A percentile compares a stretch with the other conserved stretches of the same genome.
phyloP scores from a whole-genome alignment of 2,113 vertebrate genomes.

The Etia nguti region DNA sequence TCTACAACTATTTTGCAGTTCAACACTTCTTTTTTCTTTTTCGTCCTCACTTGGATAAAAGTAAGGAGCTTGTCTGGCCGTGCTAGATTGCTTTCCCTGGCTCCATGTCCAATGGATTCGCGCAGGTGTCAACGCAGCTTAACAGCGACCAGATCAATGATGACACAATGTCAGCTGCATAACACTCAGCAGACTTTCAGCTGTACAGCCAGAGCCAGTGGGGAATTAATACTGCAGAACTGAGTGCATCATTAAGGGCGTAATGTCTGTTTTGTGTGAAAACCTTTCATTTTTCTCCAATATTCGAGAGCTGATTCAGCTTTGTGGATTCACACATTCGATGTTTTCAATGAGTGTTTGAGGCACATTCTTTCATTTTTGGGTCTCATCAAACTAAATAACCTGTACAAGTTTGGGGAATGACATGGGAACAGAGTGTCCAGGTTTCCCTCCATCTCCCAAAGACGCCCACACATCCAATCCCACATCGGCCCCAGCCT shows the following conservation, averaged over 20 bases:
- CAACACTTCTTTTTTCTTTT: neutral
- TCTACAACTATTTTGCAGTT: neutral
- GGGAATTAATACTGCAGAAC: neutral
- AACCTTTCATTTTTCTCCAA: neutral
- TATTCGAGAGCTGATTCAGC: neutral
- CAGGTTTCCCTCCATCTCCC: neutral
- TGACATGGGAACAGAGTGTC: neutral
- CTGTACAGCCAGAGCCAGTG: neutral
- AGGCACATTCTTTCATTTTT: neutral
- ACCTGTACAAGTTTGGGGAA: neutral
- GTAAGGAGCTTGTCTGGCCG: neutral
- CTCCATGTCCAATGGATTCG: conserved; percentile 65
- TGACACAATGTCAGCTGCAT: conserved; percentile 50
- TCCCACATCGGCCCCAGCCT: neutral
- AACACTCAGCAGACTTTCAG: conserved; percentile 27
- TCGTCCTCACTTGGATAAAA: conserved; percentile 13
- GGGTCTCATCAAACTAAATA: neutral
- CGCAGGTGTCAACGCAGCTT: conserved; percentile 58
- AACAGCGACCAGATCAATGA: conserved; percentile 53
- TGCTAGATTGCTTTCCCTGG: conserved; percentile 34
- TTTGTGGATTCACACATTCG: neutral
- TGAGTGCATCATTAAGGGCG: neutral
- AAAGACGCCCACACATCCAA: neutral
- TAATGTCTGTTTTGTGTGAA: neutral
- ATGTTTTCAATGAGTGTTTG: neutral